Evolutionary conservation across 2,888 invertebrate species (phyloP), one percentile per base, ranked within the genome.

Genomic region (Oscheius sp.): DNA sequence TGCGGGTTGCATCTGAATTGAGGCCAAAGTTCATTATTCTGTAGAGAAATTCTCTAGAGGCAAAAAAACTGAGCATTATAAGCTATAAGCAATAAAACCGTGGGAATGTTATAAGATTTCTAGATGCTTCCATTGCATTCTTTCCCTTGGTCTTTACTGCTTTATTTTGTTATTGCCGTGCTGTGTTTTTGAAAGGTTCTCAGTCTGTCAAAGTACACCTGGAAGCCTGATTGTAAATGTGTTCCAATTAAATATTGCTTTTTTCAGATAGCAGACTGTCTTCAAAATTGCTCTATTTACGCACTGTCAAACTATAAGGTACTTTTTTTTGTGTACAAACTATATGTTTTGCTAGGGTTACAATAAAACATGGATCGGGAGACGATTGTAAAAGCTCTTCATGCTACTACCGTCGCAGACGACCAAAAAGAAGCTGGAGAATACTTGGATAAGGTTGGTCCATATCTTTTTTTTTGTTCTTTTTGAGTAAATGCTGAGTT

Each of bases 351-450:
- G 12, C 12, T 16, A 55, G 56, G 25, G 25, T 55, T 25, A 29
- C 56, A n/a, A 18, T 25, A n/a, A 2, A n/a, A 29, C 18, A 77
- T 77, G 77, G 69, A 77, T 43, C 66, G 61, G 58, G 77, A 73
- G 45, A 59, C 63, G 18, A 52, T 77, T 29, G 52, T 75, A n/a
- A 58, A 64, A n/a, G 77, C 77, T 23, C 73, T 77, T 45, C 53
- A 75, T n/a, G 77, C 77, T 21, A 75, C 77, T 13, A 77, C 77
- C 3, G 59, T 66, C 13, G 72, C 74, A 13, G 73, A 74, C 45
- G 77, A 75, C n/a, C 70, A 71, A 56, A 77, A 77, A 43, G 25
- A 77, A 21, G 77, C 77, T 21, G 73, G 73, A 27, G 66, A 73
- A 49, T 77, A 63, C 56, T 64, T 77, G 35, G 72, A 77, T 23